Evolutionary conservation across 2,113 vertebrate species (phyloP).

Genomic region (Tichodroma muraria): DNA sequence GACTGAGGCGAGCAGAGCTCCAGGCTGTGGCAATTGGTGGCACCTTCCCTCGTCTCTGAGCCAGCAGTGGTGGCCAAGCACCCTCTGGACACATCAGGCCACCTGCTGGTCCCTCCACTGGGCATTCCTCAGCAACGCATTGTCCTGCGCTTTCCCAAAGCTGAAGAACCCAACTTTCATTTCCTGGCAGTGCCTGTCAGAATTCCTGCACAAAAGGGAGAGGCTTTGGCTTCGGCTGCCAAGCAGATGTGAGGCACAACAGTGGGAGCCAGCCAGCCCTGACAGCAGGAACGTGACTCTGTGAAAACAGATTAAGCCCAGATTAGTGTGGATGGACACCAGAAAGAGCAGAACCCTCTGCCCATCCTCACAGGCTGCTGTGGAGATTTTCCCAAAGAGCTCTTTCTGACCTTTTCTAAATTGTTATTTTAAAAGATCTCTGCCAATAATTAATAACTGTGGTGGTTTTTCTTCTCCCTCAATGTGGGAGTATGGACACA

Average conservation of each 20-base stretch:
- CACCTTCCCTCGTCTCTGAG: neutral
- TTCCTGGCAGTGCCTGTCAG: constrained; percentile 39
- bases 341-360: constrained; percentile 16
- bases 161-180: constrained; percentile 18
- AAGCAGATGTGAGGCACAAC: constrained; percentile 62
- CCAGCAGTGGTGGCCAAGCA: neutral
- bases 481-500: neutral
- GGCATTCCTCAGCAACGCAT: neutral
- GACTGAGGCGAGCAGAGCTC: too few species aligned
- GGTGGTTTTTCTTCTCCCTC: neutral
- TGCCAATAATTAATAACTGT: neutral
- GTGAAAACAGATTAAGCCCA: constrained; percentile 20
- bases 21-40: neutral
- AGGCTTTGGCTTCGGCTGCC: constrained; percentile 40
- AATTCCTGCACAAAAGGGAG: constrained; percentile 15
- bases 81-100: neutral
- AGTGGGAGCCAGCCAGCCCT: constrained; percentile 42
- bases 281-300: constrained; percentile 32
- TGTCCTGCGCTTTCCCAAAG: constrained; percentile 32
- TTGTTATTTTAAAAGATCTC: neutral
- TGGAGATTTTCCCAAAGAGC: neutral
- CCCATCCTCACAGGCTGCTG: constrained; percentile 24
- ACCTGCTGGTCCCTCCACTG: neutral
- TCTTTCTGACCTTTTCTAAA: neutral
- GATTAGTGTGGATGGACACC: constrained; percentile 36